phyloP scores from a whole-genome alignment of 2,113 vertebrate genomes.

The Picathartes gymnocephalus region DNA sequence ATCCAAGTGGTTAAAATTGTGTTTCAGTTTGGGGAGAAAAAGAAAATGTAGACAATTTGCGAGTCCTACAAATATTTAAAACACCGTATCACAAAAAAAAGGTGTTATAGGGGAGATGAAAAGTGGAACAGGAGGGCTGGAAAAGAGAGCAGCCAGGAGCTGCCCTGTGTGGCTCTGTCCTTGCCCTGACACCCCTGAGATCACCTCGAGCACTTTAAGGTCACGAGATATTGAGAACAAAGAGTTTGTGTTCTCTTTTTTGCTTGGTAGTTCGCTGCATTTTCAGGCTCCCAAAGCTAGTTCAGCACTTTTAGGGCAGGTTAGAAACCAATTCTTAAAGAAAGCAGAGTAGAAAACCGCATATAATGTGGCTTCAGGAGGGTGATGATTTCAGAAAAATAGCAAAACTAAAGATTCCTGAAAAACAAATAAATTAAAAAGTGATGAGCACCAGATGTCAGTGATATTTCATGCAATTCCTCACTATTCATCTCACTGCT shows the following conservation, averaged over 20 bases:
- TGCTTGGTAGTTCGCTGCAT: background rate
- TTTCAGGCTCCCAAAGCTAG: background rate
- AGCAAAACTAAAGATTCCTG: background rate
- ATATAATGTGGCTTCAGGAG: background rate
- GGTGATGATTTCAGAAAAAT: background rate
- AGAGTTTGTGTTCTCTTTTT: conserved; percentile 20
- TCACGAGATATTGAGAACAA: conserved; percentile 38
- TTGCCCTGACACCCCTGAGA: background rate
- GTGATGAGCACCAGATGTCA: background rate
- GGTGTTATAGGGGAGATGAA: background rate
- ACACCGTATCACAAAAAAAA: background rate
- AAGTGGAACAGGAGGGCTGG: background rate
- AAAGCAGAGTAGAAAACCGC: background rate
- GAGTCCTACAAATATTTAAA: background rate
- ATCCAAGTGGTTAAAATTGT: background rate
- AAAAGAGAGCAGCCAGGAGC: background rate
- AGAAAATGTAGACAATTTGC: background rate
- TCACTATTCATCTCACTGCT: background rate
- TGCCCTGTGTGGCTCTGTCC: background rate
- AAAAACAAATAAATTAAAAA: background rate
- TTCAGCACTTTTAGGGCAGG: background rate
- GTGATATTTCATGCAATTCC: background rate
- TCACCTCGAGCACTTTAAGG: background rate
- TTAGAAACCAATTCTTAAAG: background rate
- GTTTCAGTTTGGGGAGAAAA: background rate